phyloP scores from a whole-genome alignment of 2,797 vertebrate genomes.

The Bradypodion ventrale region DNA sequence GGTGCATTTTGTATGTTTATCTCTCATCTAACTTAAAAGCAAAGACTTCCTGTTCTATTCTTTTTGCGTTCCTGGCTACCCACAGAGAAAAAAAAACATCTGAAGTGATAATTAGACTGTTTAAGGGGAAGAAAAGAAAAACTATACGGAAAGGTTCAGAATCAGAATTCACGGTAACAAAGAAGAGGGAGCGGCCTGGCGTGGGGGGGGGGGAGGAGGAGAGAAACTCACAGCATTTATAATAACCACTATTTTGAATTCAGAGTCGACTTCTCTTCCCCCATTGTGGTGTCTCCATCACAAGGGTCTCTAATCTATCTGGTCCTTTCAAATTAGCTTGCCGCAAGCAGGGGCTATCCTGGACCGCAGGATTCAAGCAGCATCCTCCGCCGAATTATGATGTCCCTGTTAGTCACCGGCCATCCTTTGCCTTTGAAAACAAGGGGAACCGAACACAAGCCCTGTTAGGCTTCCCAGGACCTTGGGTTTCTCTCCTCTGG shows the following conservation, averaged over 20 bases:
- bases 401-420: not conserved
- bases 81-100: not conserved
- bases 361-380: no score
- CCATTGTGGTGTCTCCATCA: no score
- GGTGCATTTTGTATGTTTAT: not conserved
- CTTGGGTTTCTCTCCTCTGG: no score
- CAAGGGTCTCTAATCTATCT: no score
- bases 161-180: not conserved
- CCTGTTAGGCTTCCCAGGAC: not conserved
- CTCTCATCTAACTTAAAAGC: not conserved
- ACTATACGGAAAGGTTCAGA: no score
- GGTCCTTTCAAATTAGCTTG: no score
- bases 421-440: not conserved
- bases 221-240: not conserved
- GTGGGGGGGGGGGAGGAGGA: not conserved
- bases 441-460: no score
- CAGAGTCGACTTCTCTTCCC: no score
- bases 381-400: no score
- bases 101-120: not conserved
- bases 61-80: not conserved
- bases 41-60: not conserved
- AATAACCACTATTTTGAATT: not conserved
- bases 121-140: no score
- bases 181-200: not conserved
- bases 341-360: not conserved